These are phyloP conservation scores for Sparidentex hasta DNA, from an alignment of 2,797 vertebrate genomes.

Conservation along the genomic window DNA sequence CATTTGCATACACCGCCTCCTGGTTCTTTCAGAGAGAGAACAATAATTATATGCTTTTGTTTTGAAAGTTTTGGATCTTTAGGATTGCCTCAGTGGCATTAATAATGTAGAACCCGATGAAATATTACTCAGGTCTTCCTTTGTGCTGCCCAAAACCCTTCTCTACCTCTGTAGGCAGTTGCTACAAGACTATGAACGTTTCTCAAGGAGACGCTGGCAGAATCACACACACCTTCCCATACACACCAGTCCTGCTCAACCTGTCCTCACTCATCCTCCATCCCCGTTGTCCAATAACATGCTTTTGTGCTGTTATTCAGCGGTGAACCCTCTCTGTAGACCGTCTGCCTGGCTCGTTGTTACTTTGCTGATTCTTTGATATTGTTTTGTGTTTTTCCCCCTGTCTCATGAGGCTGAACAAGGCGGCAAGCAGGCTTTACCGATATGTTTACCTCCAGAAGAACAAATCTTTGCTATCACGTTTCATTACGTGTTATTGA, in stretches of 20 bases:
- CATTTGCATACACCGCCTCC: constrained; percentile 13
- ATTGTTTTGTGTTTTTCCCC: constrained; percentile 50
- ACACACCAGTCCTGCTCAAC: constrained; percentile 30
- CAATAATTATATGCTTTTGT: constrained; percentile 33
- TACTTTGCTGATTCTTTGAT: constrained; percentile 68
- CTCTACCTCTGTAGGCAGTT: constrained; percentile 42
- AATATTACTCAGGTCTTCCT: constrained; percentile 63
- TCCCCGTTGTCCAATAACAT: constrained; percentile 47
- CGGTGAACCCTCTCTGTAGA: constrained; percentile 48
- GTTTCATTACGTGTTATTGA: not conserved
- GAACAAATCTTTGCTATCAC: constrained; percentile 1
- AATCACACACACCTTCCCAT: constrained; percentile 22
- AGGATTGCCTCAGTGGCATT: constrained; percentile 48
- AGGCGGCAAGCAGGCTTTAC: constrained; percentile 47
- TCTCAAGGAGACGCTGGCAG: constrained; percentile 39
- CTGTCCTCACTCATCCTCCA: constrained; percentile 40
- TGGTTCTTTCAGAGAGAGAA: constrained; percentile 21
- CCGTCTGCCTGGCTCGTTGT: constrained; percentile 60
- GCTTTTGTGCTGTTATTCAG: constrained; percentile 55
- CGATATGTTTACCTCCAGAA: not conserved
- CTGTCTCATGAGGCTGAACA: constrained; percentile 54
- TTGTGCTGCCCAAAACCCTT: constrained; percentile 37
- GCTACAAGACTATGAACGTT: constrained; percentile 31
- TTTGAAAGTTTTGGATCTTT: constrained; percentile 33
- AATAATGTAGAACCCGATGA: constrained; percentile 64